These are phyloP conservation scores for Sapajus apella DNA, from an alignment of 2,113 vertebrate species.

Conservation along the genomic window DNA sequence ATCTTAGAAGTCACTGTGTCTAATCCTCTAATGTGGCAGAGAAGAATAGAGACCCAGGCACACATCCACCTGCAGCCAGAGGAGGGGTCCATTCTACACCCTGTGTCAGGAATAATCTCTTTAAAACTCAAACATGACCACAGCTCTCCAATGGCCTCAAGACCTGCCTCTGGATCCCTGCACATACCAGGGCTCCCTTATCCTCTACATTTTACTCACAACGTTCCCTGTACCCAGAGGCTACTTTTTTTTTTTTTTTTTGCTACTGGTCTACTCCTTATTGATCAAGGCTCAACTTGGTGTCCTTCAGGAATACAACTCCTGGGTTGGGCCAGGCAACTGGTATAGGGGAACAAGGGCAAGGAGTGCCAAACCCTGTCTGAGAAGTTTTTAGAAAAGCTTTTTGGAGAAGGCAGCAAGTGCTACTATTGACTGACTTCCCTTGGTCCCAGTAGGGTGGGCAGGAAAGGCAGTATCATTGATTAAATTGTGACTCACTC, in stretches of 20 bases:
- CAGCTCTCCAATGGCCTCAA: not conserved
- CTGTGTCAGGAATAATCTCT: not conserved
- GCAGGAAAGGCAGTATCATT: not conserved
- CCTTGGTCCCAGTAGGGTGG: not conserved
- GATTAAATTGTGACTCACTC: not conserved
- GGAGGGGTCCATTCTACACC: not conserved
- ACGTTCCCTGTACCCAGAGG: not conserved
- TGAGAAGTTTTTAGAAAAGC: not conserved
- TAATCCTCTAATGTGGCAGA: not conserved
- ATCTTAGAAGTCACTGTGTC: not conserved
- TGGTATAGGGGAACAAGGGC: not conserved
- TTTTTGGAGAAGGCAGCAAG: not conserved
- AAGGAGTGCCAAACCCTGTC: not conserved
- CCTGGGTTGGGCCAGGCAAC: not conserved
- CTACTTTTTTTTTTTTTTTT: not conserved
- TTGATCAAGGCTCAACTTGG: not conserved
- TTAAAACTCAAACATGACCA: not conserved
- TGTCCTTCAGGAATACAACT: not conserved
- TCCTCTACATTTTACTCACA: not conserved
- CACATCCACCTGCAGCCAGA: not conserved
- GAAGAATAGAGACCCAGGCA: not conserved
- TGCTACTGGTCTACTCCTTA: not conserved
- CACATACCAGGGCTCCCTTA: not conserved
- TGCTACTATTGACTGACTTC: not conserved
- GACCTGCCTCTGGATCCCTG: not conserved